Base-by-base conservation (phyloP, 2,797 vertebrate genomes). In the Megalops cyprinoides region DNA sequence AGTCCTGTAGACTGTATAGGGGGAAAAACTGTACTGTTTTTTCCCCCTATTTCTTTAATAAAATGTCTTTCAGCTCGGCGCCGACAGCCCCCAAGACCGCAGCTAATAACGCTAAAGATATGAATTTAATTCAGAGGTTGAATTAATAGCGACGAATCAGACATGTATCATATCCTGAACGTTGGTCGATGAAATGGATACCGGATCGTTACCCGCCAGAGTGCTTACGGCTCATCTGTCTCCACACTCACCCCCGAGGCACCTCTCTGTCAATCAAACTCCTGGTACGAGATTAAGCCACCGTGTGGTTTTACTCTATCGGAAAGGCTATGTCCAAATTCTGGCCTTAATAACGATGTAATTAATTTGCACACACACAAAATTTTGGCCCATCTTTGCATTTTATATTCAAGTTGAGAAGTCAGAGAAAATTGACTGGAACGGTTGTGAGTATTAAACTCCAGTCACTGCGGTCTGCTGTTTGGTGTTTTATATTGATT, bases 401-500 rank as follows among this genome's bases (percentile, higher is more conserved):
- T 18, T n/a, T 2, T 67, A 7, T 20, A 10, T 69, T 51, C 31
- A 79, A 79, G 79, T 31, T 49, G 14, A 42, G 31, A 69, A 46
- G 23, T 28, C 44, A 46, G 78, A 69, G 44, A 34, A 69, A 79
- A 79, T 69, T 69, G 78, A 79, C 44, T 79, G 34, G 44, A 37
- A 79, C 55, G 69, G 78, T 15, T 60, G 18, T 46, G 73, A 65
- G 42, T 78, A 78, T 71, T 51, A 28, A 51, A 79, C 62, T 79
- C 67, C 62, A 34, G 49, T 53, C 46, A 2, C 78, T 69, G 44
- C 49, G 78, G 48, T 79, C 46, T 48, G 44, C n/a, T 5, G 0
- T 82, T 89, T 82, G 25, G n/a, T 42, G 23, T 37, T 65, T 67
- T 39, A 0, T 89, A 90, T 89, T 82, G 90, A 91, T 89, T 91